Evolutionary conservation across 2,888 invertebrate genomes (phyloP).

Genomic region (Lamellibrachia columna): DNA sequence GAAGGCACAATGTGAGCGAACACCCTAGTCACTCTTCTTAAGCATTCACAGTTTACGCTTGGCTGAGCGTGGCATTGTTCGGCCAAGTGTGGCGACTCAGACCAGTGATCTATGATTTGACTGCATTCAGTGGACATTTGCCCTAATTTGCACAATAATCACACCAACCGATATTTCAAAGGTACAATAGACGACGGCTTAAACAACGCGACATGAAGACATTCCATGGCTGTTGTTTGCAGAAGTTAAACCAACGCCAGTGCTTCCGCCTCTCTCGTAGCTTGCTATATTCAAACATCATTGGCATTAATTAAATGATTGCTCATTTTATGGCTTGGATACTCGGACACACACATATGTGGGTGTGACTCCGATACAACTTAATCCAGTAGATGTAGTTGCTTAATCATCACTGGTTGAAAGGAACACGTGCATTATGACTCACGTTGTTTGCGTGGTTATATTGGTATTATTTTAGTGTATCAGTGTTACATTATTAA

Average conservation of each 20-base stretch:
- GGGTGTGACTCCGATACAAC: not conserved
- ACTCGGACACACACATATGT: not conserved
- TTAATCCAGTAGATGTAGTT: not conserved
- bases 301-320: not conserved
- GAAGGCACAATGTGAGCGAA: not conserved
- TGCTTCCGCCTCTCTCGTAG: not conserved
- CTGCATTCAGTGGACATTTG: slow-evolving; percentile 7
- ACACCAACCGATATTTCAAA: not conserved
- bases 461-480: not conserved
- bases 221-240: not conserved
- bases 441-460: not conserved
- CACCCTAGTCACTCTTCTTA: not conserved
- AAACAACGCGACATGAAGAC: not conserved
- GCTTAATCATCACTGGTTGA: not conserved
- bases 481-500: not conserved
- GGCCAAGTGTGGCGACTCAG: slow-evolving; percentile 4
- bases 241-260: not conserved
- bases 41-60: slow-evolving; percentile 9
- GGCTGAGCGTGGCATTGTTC: not conserved
- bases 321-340: not conserved
- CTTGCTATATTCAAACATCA: not conserved
- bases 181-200: not conserved
- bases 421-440: not conserved
- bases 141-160: slow-evolving; percentile 16
- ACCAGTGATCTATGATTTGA: not conserved